Conservation (phyloP, 2,797 vertebrate genomes). For the Brotogeris chrysoptera region DNA sequence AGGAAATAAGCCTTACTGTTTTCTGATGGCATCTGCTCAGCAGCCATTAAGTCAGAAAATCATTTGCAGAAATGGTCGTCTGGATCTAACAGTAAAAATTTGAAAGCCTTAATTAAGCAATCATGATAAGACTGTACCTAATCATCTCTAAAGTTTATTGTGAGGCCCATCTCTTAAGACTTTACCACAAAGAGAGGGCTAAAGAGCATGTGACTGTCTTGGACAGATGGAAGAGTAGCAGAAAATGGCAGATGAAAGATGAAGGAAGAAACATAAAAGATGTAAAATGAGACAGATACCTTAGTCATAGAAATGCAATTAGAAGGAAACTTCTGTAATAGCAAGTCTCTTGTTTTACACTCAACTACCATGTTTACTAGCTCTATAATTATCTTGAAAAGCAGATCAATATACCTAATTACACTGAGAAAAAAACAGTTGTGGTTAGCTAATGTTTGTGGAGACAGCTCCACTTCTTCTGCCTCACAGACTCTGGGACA, state of each 20-base stretch:
- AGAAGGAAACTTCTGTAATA: background rate
- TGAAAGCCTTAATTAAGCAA: slow-evolving; percentile 42
- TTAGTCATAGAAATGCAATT: background rate
- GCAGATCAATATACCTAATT: background rate
- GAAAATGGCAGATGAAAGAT: background rate
- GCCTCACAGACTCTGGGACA: background rate
- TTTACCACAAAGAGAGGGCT: background rate
- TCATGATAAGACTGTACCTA: slow-evolving; percentile 3
- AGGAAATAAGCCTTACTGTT: background rate
- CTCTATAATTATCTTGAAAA: background rate
- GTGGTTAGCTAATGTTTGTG: background rate
- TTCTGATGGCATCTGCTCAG: background rate
- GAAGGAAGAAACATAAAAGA: background rate
- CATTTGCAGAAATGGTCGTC: background rate
- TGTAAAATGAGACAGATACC: background rate
- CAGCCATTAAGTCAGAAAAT: slow-evolving; percentile 9
- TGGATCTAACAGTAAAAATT: background rate
- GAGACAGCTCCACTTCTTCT: background rate
- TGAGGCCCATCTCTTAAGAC: background rate
- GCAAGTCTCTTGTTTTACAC: background rate
- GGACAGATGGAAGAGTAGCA: background rate
- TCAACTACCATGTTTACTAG: background rate
- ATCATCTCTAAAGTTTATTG: slow-evolving; percentile 24
- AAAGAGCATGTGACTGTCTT: background rate
- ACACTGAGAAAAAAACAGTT: background rate